Percentiles rank a stretch among this genome's conserved stretches.
phyloP scores from a whole-genome alignment of 2,113 vertebrate genomes.

The Phasianus colchicus region DNA sequence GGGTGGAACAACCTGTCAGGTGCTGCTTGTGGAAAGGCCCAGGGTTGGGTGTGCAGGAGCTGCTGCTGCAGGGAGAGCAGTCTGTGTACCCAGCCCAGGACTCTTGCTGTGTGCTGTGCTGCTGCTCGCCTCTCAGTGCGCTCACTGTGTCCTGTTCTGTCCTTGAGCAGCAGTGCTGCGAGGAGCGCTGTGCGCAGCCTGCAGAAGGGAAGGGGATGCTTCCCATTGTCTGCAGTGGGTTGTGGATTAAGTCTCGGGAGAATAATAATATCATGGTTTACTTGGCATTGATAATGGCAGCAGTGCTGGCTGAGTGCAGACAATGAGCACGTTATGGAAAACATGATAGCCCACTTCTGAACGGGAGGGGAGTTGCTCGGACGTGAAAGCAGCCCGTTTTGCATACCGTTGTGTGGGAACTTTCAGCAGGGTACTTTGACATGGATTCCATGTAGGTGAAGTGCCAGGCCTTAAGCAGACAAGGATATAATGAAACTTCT shows the following conservation, averaged over 20 bases:
- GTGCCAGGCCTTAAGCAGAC: not conserved
- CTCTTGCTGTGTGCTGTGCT: not conserved
- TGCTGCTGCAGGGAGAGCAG: not conserved
- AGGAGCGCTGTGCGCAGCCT: not conserved
- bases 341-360: conserved; percentile 42
- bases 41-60: not conserved
- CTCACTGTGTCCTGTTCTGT: not conserved
- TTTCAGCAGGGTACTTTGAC: not conserved
- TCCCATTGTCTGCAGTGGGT: conserved; percentile 35
- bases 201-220: not conserved
- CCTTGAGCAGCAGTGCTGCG: not conserved
- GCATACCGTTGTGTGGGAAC: not conserved
- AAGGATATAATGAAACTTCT: not conserved
- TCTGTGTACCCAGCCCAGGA: rapidly evolving
- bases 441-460: not conserved
- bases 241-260: conserved; percentile 43
- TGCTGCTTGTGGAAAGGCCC: not conserved
- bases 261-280: conserved; percentile 57
- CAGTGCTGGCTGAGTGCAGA: conserved; percentile 43
- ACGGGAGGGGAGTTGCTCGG: conserved; percentile 19
- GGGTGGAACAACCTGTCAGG: not conserved
- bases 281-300: conserved; percentile 60
- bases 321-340: conserved; percentile 46
- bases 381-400: not conserved
- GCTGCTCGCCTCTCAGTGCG: too few relatives aligned